Evolutionary conservation across 2,888 invertebrate genomes (phyloP).

Genomic region (Baronia brevicornis): DNA sequence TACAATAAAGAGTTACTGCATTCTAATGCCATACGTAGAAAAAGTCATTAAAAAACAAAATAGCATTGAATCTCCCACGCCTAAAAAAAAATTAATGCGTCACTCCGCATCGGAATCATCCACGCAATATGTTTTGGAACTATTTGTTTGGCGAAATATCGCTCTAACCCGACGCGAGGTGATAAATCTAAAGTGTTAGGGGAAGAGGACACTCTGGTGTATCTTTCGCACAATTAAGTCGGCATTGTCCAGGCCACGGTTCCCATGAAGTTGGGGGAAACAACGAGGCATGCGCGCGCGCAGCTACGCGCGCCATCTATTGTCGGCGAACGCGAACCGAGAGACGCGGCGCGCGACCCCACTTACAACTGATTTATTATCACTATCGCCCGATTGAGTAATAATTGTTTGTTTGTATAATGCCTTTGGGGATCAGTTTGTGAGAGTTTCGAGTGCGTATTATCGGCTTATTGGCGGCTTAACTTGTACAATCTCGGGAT

Average conservation of each 20-base stretch:
- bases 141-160: conserved; percentile 48
- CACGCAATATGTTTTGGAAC: conserved; percentile 60
- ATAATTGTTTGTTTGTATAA: conserved; percentile 69
- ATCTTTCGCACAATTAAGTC: conserved; percentile 69
- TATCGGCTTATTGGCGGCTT: conserved; percentile 44
- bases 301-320: conserved; percentile 46
- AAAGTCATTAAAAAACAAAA: conserved; percentile 20
- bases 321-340: conserved; percentile 41
- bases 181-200: conserved; percentile 52
- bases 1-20: background rate
- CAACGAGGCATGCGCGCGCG: conserved; percentile 43
- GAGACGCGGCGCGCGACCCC: conserved; percentile 44
- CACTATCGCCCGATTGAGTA: conserved; percentile 58
- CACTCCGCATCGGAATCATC: conserved; percentile 38
- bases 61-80: conserved; percentile 45
- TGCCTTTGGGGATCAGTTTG: conserved; percentile 36
- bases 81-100: conserved; percentile 48
- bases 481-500: conserved; percentile 16
- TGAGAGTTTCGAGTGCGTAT: conserved; percentile 49
- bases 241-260: conserved; percentile 56
- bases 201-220: conserved; percentile 52
- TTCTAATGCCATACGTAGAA: conserved; percentile 18
- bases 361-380: conserved; percentile 63
- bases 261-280: conserved; percentile 66
- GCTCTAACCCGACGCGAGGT: conserved; percentile 45